Conservation (phyloP, 2,113 vertebrate species). For the Tetraodon nigroviridis region DNA sequence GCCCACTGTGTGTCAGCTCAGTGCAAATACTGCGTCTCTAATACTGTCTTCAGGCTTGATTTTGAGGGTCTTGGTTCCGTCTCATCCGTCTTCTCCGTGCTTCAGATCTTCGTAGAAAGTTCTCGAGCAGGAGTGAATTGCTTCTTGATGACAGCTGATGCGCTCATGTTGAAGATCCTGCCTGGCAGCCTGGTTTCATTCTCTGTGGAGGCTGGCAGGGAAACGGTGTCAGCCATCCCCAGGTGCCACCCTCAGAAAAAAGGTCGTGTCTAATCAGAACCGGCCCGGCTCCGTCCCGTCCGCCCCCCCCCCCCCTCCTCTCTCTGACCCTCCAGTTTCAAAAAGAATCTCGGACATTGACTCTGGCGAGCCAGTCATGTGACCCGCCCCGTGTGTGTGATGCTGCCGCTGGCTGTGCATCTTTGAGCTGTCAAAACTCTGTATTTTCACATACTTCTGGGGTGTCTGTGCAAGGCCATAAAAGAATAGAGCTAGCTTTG, state of each 20-base stretch:
- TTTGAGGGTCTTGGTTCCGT: no score
- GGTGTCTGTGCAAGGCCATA: constrained; percentile 45
- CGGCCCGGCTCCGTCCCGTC: constrained; percentile 20
- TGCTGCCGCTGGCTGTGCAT: constrained; percentile 33
- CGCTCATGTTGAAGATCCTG: constrained; percentile 3
- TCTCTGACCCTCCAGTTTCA: constrained; percentile 14
- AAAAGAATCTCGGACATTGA: constrained; percentile 22
- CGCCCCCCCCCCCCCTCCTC: constrained; percentile 16
- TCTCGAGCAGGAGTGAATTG: constrained; percentile 14
- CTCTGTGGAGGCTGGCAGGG: constrained; percentile 7
- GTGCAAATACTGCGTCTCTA: not conserved
- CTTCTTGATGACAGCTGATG: constrained; percentile 22
- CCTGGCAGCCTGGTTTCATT: constrained; percentile 7
- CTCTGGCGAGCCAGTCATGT: constrained; percentile 30
- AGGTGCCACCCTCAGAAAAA: constrained; percentile 32
- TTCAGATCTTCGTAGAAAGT: not conserved
- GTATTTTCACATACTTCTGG: constrained; percentile 56
- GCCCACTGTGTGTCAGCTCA: not conserved
- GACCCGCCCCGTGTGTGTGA: constrained; percentile 31
- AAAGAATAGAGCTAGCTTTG: constrained; percentile 34
- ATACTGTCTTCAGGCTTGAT: not conserved
- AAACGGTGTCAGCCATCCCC: constrained; percentile 41
- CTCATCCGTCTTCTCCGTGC: no score
- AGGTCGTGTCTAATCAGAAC: constrained; percentile 28
- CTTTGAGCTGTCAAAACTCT: constrained; percentile 62